These are phyloP conservation scores for Drosophila miranda DNA, from an alignment of 1,140 invertebrate genomes.

Conservation along the genomic window DNA sequence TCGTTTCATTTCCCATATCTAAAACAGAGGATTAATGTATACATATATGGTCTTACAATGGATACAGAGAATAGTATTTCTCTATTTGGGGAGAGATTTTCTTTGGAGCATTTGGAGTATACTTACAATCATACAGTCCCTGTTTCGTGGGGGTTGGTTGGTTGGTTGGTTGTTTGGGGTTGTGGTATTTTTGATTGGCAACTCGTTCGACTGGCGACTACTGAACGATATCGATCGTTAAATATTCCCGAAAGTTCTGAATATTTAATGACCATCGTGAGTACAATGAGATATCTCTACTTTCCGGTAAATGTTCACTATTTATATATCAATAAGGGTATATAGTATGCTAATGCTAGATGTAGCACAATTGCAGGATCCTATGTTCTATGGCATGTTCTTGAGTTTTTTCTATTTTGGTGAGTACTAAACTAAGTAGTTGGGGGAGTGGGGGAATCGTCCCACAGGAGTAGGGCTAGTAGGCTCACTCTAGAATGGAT, in stretches of 20 bases:
- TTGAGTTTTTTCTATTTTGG: no score
- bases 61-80: no score
- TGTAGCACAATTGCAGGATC: background rate
- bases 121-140: conserved; percentile 35
- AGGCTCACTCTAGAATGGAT: no score
- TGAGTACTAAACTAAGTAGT: no score
- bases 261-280: conserved; percentile 72
- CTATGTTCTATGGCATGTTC: no score
- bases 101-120: conserved; percentile 8
- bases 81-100: no score
- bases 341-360: conserved; percentile 8
- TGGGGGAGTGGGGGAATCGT: no score
- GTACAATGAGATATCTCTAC: conserved; percentile 57
- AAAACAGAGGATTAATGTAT: background rate
- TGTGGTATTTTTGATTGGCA: conserved; percentile 9
- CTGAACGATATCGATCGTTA: conserved; percentile 63
- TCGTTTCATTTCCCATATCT: no score
- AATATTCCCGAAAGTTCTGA: conserved; percentile 55
- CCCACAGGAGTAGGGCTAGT: no score
- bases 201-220: conserved; percentile 41
- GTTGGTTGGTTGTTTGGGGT: conserved; percentile 10
- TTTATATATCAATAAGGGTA: conserved; percentile 65
- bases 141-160: background rate
- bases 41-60: background rate
- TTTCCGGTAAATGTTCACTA: conserved; percentile 81